Evolutionary conservation across 1,140 invertebrate genomes (phyloP).

Genomic region (Pogonomyrmex californicus): DNA sequence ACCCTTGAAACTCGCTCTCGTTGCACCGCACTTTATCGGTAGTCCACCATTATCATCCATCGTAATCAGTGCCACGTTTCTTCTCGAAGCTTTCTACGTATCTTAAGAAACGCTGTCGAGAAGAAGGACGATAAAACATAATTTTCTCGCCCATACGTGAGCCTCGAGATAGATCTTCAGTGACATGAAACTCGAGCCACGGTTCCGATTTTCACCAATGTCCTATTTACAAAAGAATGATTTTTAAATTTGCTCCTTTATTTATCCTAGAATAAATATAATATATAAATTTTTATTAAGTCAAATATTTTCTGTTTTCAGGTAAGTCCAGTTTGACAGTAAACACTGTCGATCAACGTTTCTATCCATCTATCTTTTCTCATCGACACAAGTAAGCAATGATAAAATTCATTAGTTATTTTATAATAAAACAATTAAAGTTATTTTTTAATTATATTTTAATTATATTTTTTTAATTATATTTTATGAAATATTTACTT

Average conservation of each 20-base stretch:
- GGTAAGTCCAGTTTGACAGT: slow-evolving; percentile 1
- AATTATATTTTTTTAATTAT: background rate
- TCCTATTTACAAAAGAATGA: background rate
- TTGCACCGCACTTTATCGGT: slow-evolving; percentile 52
- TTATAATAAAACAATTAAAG: background rate
- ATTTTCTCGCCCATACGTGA: slow-evolving; percentile 56
- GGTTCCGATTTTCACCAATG: background rate
- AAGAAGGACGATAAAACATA: slow-evolving; percentile 61
- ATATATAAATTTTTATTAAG: background rate
- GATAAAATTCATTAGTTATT: slow-evolving; percentile 6
- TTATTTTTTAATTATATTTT: slow-evolving; percentile 10
- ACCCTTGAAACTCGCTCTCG: slow-evolving; percentile 33
- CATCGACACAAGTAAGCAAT: slow-evolving; percentile 26
- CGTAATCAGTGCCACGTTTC: slow-evolving; percentile 63
- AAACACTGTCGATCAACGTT: background rate
- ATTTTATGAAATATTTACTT: background rate
- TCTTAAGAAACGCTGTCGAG: slow-evolving; percentile 45
- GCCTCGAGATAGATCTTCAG: slow-evolving; percentile 5
- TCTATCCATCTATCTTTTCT: background rate
- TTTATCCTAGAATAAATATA: background rate
- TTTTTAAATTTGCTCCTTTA: background rate
- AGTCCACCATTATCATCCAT: slow-evolving; percentile 62
- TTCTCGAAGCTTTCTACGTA: slow-evolving; percentile 58
- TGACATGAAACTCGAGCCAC: background rate
- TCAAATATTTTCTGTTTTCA: slow-evolving; percentile 30